Percentiles rank a stretch among this genome's conserved stretches.
Evolutionary conservation across 2,113 vertebrate genomes (phyloP).

Genomic region (Saimiri boliviensis): DNA sequence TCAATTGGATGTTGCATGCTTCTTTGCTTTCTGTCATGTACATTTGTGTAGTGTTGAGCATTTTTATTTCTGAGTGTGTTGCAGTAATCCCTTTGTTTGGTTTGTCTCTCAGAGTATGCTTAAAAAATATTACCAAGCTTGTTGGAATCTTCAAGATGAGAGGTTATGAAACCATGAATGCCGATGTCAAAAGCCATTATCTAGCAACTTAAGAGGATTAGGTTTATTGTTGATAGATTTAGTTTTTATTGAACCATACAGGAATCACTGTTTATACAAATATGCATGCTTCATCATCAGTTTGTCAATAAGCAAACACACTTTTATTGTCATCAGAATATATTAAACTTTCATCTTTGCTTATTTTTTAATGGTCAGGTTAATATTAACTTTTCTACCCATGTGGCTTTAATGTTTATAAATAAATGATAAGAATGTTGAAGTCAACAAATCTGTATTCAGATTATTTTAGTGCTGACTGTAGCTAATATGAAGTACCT

Average conservation of each 20-base stretch:
- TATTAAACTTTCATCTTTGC: not conserved
- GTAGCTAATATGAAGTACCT: not conserved
- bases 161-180: conserved; percentile 67
- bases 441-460: not conserved
- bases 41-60: not conserved
- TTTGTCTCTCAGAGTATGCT: conserved; percentile 54
- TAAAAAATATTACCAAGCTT: conserved; percentile 52
- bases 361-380: not conserved
- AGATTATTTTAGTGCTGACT: not conserved
- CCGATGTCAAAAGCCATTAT: conserved; percentile 69
- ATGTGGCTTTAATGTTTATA: not conserved
- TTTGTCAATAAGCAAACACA: conserved; percentile 57
- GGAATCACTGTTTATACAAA: conserved; percentile 39
- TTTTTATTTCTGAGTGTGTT: conserved; percentile 53
- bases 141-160: conserved; percentile 55
- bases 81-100: conserved; percentile 67
- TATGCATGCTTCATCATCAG: not conserved
- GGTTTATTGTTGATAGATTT: conserved; percentile 59
- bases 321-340: conserved; percentile 12
- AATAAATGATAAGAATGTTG: not conserved
- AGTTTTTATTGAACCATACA: conserved; percentile 56
- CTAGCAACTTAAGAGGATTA: conserved; percentile 67
- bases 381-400: not conserved
- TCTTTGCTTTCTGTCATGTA: conserved; percentile 41
- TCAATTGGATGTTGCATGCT: not conserved